phyloP scores from a whole-genome alignment of 2,888 invertebrate species.

The Eupithecia vulgata region DNA sequence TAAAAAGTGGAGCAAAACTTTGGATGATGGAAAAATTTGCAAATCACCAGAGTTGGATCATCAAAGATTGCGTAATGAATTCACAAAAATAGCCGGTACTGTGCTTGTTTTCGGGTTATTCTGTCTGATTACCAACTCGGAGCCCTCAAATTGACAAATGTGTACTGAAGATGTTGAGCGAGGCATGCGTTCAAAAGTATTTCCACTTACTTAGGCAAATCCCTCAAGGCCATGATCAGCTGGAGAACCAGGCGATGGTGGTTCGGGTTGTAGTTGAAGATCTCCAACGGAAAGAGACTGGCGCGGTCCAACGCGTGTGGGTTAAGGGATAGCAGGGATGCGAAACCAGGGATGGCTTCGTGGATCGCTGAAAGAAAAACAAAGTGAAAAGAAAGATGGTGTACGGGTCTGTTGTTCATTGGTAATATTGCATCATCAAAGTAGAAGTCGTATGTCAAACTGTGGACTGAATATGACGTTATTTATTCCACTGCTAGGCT shows the following conservation, averaged over 20 bases:
- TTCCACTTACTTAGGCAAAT: conserved; percentile 79
- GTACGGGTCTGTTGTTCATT: neutral
- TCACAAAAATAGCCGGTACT: neutral
- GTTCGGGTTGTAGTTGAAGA: conserved; percentile 73
- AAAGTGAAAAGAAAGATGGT: neutral
- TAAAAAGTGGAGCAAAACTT: no score
- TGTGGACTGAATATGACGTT: neutral
- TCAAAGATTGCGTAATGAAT: neutral
- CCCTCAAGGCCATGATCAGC: conserved; percentile 80
- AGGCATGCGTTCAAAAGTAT: neutral
- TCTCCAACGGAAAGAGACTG: conserved; percentile 73
- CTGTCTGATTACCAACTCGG: no score
- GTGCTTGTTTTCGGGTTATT: no score
- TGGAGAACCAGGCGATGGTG: conserved; percentile 78
- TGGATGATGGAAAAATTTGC: no score
- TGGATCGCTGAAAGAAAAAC: conserved; percentile 73
- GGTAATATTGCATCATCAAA: neutral
- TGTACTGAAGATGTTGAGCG: neutral
- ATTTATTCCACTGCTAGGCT: neutral
- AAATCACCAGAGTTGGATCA: neutral
- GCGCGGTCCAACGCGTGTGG: conserved; percentile 78
- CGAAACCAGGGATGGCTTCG: conserved; percentile 81
- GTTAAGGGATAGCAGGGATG: conserved; percentile 79
- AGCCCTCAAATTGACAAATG: neutral
- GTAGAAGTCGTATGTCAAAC: neutral